Percentiles rank a stretch among this genome's conserved stretches.
Conservation (phyloP, 2,113 vertebrate species). For the Sturnira hondurensis region DNA sequence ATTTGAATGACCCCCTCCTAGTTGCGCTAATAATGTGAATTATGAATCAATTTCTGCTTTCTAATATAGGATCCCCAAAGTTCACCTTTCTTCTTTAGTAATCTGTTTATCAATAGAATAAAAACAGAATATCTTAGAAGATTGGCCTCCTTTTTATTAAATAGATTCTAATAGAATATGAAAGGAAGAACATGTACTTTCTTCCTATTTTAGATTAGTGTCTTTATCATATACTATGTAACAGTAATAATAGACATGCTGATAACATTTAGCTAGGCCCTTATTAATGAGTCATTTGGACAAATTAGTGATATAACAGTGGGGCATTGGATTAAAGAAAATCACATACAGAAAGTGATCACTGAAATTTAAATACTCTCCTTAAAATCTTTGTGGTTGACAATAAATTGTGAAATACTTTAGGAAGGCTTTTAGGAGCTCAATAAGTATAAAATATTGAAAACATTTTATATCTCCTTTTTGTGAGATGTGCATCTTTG, state of each 20-base stretch:
- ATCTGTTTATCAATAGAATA: background rate
- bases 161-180: background rate
- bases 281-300: background rate
- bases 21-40: background rate
- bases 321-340: background rate
- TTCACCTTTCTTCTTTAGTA: background rate
- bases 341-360: background rate
- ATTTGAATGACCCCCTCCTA: background rate
- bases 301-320: background rate
- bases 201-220: background rate
- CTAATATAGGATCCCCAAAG: background rate
- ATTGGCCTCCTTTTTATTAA: background rate
- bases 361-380: background rate
- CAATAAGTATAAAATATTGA: constrained; percentile 32
- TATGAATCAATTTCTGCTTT: background rate
- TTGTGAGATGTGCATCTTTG: background rate
- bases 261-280: background rate
- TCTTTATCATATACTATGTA: background rate
- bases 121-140: background rate
- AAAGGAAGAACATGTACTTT: constrained; percentile 1
- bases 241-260: background rate
- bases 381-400: background rate
- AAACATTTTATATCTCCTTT: constrained; percentile 37
- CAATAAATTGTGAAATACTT: background rate
- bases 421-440: background rate